Percentiles rank a stretch among this genome's conserved stretches.
Conservation (phyloP, 2,888 invertebrate species). For the Habrosyne pyritoides region DNA sequence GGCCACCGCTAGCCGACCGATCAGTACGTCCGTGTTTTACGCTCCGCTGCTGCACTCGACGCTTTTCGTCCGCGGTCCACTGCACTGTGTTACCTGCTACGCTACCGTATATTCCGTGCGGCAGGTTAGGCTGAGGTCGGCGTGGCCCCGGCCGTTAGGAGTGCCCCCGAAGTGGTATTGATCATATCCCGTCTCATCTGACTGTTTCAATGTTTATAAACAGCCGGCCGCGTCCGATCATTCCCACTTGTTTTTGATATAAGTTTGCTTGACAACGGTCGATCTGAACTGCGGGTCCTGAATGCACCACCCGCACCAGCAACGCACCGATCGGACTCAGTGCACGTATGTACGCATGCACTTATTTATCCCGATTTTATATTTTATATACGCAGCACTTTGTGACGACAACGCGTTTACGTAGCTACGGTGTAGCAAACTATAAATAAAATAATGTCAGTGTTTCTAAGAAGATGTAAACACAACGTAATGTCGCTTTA, state of each 20-base stretch:
- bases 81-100: slow-evolving; percentile 39
- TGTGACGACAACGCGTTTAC: slow-evolving; percentile 46
- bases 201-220: slow-evolving; percentile 79
- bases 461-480: slow-evolving; percentile 41
- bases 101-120: slow-evolving; percentile 48
- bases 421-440: slow-evolving; percentile 35
- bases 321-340: slow-evolving; percentile 47
- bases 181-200: slow-evolving; percentile 62
- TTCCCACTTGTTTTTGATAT: slow-evolving; percentile 67
- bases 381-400: slow-evolving; percentile 36
- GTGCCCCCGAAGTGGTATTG: slow-evolving; percentile 61
- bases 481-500: slow-evolving; percentile 21
- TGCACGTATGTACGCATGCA: slow-evolving; percentile 68
- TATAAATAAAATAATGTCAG: slow-evolving; percentile 43
- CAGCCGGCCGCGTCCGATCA: slow-evolving; percentile 72
- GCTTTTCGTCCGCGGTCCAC: slow-evolving; percentile 45
- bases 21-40: slow-evolving; percentile 60
- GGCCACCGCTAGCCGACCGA: slow-evolving; percentile 65
- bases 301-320: slow-evolving; percentile 54
- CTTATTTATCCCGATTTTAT: slow-evolving; percentile 49
- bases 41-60: slow-evolving; percentile 36
- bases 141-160: slow-evolving; percentile 57
- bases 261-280: slow-evolving; percentile 51
- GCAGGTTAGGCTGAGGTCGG: slow-evolving; percentile 66
- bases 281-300: slow-evolving; percentile 55